Conservation (phyloP, 2,888 invertebrate genomes). For the Dorcus hopei region DNA sequence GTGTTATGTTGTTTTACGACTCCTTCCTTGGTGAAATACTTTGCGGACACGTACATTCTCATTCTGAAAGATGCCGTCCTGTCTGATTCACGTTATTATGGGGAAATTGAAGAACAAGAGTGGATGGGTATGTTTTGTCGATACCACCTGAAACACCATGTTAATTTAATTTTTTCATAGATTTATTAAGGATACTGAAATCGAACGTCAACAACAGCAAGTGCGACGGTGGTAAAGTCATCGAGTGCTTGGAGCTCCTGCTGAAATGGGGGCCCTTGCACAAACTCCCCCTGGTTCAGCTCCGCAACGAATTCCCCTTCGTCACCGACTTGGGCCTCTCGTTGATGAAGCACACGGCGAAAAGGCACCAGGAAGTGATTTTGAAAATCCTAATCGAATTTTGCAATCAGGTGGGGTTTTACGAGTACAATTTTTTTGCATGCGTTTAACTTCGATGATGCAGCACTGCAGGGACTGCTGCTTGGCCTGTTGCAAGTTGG, state of each 20-base stretch:
- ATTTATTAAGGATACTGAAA: conserved; percentile 19
- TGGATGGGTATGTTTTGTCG: conserved; percentile 55
- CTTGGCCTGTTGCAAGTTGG: conserved; percentile 42
- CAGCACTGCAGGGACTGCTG: conserved; percentile 36
- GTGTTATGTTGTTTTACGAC: conserved; percentile 47
- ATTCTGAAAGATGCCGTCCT: conserved; percentile 57
- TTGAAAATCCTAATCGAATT: conserved; percentile 20
- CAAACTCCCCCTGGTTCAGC: conserved; percentile 30
- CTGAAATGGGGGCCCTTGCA: conserved; percentile 38
- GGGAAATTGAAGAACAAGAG: conserved; percentile 50
- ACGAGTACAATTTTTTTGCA: not conserved
- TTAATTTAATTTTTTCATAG: conserved; percentile 17
- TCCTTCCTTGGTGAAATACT: conserved; percentile 37
- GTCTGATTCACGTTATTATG: conserved; percentile 52
- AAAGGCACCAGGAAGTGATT: conserved; percentile 28
- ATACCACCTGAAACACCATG: not conserved
- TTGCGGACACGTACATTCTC: conserved; percentile 55
- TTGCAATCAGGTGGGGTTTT: conserved; percentile 15
- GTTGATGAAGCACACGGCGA: conserved; percentile 24
- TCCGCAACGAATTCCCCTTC: conserved; percentile 39
- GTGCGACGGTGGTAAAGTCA: conserved; percentile 22
- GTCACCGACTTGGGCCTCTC: conserved; percentile 33
- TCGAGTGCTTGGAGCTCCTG: conserved; percentile 34
- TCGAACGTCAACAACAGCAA: not conserved
- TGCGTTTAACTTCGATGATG: not conserved